These are phyloP conservation scores for Hemichromis elongatus DNA, from an alignment of 2,113 vertebrate species.

Conservation along the genomic window DNA sequence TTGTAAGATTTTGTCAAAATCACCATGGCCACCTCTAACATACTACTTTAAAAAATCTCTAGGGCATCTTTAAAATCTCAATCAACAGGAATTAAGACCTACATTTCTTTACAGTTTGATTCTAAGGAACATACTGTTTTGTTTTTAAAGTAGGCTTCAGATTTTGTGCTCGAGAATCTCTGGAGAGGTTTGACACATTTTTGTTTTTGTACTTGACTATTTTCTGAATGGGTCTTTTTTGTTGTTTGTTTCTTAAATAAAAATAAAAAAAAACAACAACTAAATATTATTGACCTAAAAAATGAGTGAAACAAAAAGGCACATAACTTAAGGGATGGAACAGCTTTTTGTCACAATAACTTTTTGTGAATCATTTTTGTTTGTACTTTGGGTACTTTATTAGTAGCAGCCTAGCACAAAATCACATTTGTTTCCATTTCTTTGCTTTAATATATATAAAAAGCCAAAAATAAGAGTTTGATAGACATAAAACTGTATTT, in stretches of 20 bases:
- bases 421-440: background rate
- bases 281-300: background rate
- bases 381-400: background rate
- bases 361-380: background rate
- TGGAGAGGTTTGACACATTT: background rate
- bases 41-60: background rate
- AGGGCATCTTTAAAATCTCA: background rate
- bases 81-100: background rate
- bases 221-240: background rate
- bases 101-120: background rate
- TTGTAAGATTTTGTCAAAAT: background rate
- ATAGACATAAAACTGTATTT: background rate
- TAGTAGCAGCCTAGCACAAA: background rate
- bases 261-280: no score
- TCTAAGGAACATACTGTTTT: background rate
- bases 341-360: background rate
- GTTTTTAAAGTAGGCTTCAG: background rate
- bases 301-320: background rate
- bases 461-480: background rate
- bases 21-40: background rate
- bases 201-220: background rate
- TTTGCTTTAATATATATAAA: background rate
- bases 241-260: background rate
- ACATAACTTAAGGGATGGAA: background rate
- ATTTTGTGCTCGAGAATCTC: background rate